Evolutionary conservation across 2,797 vertebrate species (phyloP).

Genomic region (Neosilurus hyrtlii): DNA sequence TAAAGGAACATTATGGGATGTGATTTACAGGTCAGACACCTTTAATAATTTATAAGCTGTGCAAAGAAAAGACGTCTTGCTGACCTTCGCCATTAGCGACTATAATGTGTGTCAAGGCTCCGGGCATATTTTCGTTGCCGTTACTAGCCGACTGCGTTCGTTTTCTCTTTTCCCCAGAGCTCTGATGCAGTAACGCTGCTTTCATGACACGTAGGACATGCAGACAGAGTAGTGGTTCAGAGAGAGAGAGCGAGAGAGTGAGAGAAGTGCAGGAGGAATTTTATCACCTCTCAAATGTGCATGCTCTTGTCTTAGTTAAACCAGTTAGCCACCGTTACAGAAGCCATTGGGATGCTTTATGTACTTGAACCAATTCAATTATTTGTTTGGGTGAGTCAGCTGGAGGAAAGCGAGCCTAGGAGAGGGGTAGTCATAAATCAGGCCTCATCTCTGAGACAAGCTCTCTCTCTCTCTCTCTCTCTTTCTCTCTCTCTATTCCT

Average conservation of each 20-base stretch:
- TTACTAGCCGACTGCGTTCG: neutral
- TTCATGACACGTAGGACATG: constrained; percentile 31
- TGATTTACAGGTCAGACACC: constrained; percentile 63
- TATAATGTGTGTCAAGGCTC: constrained; percentile 33
- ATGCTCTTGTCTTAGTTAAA: constrained; percentile 71
- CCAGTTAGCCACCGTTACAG: constrained; percentile 77
- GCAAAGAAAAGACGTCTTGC: constrained; percentile 36
- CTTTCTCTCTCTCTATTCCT: constrained; percentile 3
- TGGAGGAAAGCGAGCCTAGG: constrained; percentile 64
- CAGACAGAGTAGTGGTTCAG: constrained; percentile 17
- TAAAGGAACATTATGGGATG: constrained; percentile 54
- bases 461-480: constrained; percentile 15
- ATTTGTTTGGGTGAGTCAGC: constrained; percentile 79
- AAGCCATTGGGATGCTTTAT: constrained; percentile 81
- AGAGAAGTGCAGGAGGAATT: constrained; percentile 25
- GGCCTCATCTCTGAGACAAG: constrained; percentile 77
- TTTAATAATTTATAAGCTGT: constrained; percentile 52
- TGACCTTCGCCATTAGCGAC: constrained; percentile 34
- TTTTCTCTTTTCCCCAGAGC: constrained; percentile 1
- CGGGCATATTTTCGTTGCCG: neutral
- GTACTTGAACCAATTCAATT: constrained; percentile 84
- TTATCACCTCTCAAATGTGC: constrained; percentile 32
- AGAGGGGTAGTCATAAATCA: constrained; percentile 76
- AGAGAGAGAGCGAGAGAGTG: constrained; percentile 21
- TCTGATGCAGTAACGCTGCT: constrained; percentile 30